A percentile compares a stretch with the other conserved stretches of the same genome.
phyloP scores from a whole-genome alignment of 30 jellyfish, hydroid and myxozoan genomes.

The Pelagia noctiluca region DNA sequence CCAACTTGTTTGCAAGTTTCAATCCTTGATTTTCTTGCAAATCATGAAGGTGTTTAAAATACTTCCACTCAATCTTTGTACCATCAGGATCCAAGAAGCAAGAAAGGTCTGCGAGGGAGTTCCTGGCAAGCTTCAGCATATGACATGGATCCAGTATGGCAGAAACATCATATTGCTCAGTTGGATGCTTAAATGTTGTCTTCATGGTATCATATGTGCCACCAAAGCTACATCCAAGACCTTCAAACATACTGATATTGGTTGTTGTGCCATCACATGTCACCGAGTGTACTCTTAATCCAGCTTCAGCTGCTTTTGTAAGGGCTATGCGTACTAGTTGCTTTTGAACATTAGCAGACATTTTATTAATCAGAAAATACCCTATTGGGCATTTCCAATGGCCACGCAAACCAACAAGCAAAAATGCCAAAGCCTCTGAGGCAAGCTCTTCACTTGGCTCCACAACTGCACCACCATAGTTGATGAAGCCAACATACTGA shows the following conservation, averaged over 20 bases:
- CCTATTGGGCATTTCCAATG: constrained; percentile 55
- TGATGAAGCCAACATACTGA: constrained; percentile 47
- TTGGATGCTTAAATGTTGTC: constrained; percentile 32
- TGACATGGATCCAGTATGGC: constrained; percentile 51
- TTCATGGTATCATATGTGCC: not conserved
- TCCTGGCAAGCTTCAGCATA: constrained; percentile 52
- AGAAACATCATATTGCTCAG: constrained; percentile 14
- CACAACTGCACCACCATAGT: constrained; percentile 54
- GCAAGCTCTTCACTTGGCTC: constrained; percentile 40
- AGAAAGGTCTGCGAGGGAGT: constrained; percentile 34
- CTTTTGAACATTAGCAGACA: not conserved
- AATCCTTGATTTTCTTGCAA: constrained; percentile 14
- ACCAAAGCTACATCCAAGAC: constrained; percentile 37
- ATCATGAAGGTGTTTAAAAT: not conserved
- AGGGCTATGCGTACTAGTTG: constrained; percentile 1
- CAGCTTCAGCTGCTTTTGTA: not conserved
- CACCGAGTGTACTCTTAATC: constrained; percentile 3
- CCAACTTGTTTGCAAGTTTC: not conserved
- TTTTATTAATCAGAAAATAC: constrained; percentile 2
- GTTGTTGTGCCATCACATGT: constrained; percentile 49
- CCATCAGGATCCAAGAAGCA: not conserved
- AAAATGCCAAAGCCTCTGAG: constrained; percentile 31
- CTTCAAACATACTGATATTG: not conserved
- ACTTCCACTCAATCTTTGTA: not conserved
- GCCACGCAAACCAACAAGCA: constrained; percentile 53